Percentiles rank a stretch among this genome's conserved stretches.
Evolutionary conservation across 2,888 invertebrate genomes (phyloP).

Genomic region (Odontomyia ornata): DNA sequence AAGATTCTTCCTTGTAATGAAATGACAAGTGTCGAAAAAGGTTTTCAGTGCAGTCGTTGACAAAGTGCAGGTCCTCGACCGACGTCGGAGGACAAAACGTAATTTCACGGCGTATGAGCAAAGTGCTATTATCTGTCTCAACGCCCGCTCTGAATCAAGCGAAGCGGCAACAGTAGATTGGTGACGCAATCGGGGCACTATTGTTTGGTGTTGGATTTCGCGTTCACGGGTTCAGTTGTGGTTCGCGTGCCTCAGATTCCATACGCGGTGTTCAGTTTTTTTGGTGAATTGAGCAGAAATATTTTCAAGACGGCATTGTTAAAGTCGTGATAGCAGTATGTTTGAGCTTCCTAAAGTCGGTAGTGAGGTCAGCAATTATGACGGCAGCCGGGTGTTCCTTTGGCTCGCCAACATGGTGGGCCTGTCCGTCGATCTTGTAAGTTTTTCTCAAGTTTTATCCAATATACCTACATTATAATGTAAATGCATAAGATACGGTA

Average conservation of each 20-base stretch:
- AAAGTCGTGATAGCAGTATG: slow-evolving; percentile 8
- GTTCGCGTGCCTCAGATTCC: slow-evolving; percentile 4
- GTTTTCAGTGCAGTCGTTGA: not conserved
- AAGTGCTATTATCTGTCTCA: not conserved
- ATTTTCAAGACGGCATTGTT: not conserved
- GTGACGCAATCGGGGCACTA: slow-evolving; percentile 9
- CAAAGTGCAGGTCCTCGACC: too few relatives aligned
- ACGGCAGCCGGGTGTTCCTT: slow-evolving; percentile 76
- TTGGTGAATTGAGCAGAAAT: not conserved
- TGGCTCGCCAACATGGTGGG: slow-evolving; percentile 75
- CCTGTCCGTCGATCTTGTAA: slow-evolving; percentile 82
- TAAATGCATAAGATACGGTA: not conserved
- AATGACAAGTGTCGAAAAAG: not conserved
- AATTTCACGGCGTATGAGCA: not conserved
- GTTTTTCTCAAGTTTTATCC: slow-evolving; percentile 54
- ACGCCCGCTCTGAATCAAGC: not conserved
- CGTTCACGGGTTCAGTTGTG: not conserved
- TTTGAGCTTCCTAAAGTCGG: slow-evolving; percentile 41
- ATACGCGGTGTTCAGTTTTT: not conserved
- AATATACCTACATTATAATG: not conserved
- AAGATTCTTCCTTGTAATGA: not conserved
- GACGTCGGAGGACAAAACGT: too few relatives aligned
- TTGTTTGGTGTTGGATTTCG: not conserved
- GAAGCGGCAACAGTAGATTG: not conserved
- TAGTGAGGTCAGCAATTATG: slow-evolving; percentile 66